Percentiles rank a stretch among this genome's conserved stretches.
These are phyloP conservation scores for Haliclona indistincta DNA, from an alignment of 37 sponge, comb jelly and placozoan genomes.

Conservation along the genomic window DNA sequence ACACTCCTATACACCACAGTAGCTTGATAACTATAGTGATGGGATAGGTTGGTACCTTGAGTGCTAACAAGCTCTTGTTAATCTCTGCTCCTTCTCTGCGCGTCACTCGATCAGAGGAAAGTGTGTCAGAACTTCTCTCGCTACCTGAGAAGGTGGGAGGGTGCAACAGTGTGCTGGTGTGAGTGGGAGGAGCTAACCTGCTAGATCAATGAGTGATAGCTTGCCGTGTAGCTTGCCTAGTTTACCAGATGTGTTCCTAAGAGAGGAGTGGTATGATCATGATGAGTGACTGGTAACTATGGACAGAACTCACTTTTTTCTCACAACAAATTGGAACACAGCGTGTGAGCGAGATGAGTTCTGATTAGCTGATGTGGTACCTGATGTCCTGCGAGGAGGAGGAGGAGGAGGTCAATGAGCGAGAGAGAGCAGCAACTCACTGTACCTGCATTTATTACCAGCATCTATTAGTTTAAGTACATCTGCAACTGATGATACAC, in stretches of 20 bases:
- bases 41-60: constrained; percentile 62
- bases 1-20: constrained; percentile 74
- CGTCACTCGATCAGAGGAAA: constrained; percentile 87
- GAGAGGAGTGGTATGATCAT: constrained; percentile 36
- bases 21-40: neutral
- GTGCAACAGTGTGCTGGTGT: neutral
- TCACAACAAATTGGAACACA: constrained; percentile 91
- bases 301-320: constrained; percentile 47
- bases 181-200: constrained; percentile 37
- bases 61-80: constrained; percentile 94
- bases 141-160: constrained; percentile 44
- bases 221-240: constrained; percentile 97
- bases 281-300: neutral
- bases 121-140: constrained; percentile 97
- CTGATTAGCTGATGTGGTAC: constrained; percentile 96
- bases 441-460: constrained; percentile 82
- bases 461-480: constrained; percentile 79
- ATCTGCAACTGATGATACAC: constrained; percentile 71
- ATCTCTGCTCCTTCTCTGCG: constrained; percentile 99
- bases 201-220: constrained; percentile 97
- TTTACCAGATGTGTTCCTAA: neutral
- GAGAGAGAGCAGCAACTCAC: constrained; percentile 90
- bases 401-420: neutral
- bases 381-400: constrained; percentile 75
- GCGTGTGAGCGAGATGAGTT: constrained; percentile 98